phyloP scores from a whole-genome alignment of 2,113 vertebrate genomes.

The Odontesthes bonariensis region DNA sequence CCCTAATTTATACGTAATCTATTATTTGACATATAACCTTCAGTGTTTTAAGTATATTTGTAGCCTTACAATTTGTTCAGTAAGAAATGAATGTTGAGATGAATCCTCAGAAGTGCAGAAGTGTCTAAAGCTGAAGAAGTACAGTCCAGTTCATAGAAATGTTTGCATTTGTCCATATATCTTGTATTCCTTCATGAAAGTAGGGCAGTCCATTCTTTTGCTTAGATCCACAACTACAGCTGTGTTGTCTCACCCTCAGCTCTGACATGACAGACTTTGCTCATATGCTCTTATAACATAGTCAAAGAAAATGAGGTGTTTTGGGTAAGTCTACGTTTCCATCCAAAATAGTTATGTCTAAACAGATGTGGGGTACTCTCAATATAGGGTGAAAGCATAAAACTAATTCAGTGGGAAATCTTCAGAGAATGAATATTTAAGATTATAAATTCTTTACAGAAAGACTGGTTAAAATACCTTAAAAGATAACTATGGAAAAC shows the following conservation, averaged over 20 bases:
- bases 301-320: not conserved
- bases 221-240: not conserved
- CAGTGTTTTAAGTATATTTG: not conserved
- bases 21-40: not conserved
- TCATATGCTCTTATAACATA: conserved; percentile 17
- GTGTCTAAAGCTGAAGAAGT: conserved; percentile 2
- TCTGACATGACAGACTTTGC: conserved; percentile 30
- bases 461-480: too few relatives aligned
- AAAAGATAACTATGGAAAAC: not conserved
- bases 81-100: not conserved
- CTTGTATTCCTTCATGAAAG: not conserved
- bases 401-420: not conserved
- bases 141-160: not conserved
- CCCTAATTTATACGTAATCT: not conserved
- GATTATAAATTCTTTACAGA: too few relatives aligned
- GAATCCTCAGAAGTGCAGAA: not conserved
- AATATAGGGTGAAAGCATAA: not conserved
- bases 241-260: conserved; percentile 13
- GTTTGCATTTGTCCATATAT: not conserved
- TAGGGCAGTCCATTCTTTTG: not conserved
- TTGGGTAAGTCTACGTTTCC: not conserved
- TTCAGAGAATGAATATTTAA: not conserved
- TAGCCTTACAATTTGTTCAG: not conserved
- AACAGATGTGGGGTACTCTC: not conserved
- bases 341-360: not conserved